These are phyloP conservation scores for Eledona agricola DNA, from an alignment of 2,888 invertebrate species.

Conservation along the genomic window DNA sequence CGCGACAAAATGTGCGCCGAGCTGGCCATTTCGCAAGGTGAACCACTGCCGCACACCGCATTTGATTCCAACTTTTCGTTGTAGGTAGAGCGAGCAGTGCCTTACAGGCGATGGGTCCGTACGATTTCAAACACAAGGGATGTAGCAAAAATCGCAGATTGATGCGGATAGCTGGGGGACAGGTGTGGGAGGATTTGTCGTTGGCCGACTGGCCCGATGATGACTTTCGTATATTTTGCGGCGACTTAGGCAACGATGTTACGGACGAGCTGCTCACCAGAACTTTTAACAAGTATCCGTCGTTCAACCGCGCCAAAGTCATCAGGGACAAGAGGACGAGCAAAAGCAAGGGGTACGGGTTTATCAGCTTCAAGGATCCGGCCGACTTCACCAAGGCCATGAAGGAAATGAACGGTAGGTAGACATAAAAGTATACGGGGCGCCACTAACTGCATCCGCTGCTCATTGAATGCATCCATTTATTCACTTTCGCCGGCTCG, in stretches of 20 bases:
- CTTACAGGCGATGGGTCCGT: conserved; percentile 67
- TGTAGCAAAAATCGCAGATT: conserved; percentile 70
- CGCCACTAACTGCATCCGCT: too few species aligned
- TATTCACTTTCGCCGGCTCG: too few species aligned
- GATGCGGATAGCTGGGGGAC: conserved; percentile 91
- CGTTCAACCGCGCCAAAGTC: conserved; percentile 94
- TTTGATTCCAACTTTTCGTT: conserved; percentile 34
- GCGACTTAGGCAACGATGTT: conserved; percentile 99
- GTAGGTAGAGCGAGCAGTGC: conserved; percentile 66
- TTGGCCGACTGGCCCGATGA: conserved; percentile 97
- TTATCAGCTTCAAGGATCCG: conserved; percentile 97
- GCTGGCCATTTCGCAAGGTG: conserved; percentile 71
- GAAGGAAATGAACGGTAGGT: conserved; percentile 99
- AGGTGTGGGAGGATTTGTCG: conserved; percentile 95
- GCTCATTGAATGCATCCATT: too few species aligned
- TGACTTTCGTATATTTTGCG: conserved; percentile 98
- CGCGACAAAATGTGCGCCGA: conserved; percentile 74
- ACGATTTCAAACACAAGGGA: conserved; percentile 63
- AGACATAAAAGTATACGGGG: too few species aligned
- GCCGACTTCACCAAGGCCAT: conserved; percentile 97
- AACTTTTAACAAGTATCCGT: conserved; percentile 93
- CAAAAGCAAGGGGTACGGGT: conserved; percentile 98
- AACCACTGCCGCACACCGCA: conserved; percentile 4
- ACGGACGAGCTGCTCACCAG: conserved; percentile 96
- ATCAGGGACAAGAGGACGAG: conserved; percentile 96